These are phyloP conservation scores for Hemistola chrysoprasaria DNA, from an alignment of 2,888 invertebrate species.

Conservation along the genomic window DNA sequence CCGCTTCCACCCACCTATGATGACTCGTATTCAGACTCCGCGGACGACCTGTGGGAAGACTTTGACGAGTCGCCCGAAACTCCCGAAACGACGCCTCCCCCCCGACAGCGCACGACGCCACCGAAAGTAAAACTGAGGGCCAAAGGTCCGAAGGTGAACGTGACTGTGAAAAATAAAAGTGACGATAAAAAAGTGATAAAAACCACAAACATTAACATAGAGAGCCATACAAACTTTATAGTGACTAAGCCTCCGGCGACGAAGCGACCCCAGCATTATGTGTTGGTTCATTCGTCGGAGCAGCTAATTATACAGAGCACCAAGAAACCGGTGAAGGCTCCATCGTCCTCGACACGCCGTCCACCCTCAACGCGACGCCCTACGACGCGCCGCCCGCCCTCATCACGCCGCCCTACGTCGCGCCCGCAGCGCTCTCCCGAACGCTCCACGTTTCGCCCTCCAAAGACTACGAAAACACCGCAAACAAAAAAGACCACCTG, in stretches of 20 bases:
- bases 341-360: conserved; percentile 35
- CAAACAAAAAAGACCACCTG: conserved; percentile 52
- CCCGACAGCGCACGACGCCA: conserved; percentile 33
- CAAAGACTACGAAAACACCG: conserved; percentile 53
- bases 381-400: conserved; percentile 29
- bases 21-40: conserved; percentile 56
- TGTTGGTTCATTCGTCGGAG: conserved; percentile 46
- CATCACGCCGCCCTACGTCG: conserved; percentile 31
- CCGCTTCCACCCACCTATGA: conserved; percentile 44
- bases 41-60: conserved; percentile 64
- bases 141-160: conserved; percentile 60
- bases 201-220: conserved; percentile 70
- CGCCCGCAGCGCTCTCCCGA: conserved; percentile 37
- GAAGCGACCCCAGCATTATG: conserved; percentile 46
- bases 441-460: conserved; percentile 29
- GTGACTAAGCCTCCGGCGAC: conserved; percentile 57
- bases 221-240: conserved; percentile 72
- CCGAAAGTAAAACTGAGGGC: conserved; percentile 61
- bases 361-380: conserved; percentile 38
- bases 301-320: conserved; percentile 32
- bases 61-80: conserved; percentile 59
- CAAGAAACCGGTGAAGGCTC: conserved; percentile 32
- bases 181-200: conserved; percentile 61
- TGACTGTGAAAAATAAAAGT: conserved; percentile 59
- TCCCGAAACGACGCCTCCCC: conserved; percentile 41